Conservation (phyloP, 2,113 vertebrate species). For the Leiothrix lutea region DNA sequence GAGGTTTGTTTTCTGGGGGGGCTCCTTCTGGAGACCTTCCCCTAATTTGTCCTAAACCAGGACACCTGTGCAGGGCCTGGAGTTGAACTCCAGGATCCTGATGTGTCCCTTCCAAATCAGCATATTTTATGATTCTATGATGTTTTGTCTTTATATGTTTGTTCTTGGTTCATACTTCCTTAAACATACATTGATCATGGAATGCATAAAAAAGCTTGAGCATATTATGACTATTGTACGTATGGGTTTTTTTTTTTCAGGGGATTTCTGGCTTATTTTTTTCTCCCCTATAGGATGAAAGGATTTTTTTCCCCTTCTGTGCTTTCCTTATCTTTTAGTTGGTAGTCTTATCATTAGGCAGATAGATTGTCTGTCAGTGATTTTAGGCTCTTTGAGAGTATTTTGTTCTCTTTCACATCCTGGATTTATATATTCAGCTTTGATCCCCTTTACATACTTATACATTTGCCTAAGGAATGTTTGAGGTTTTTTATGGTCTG, state of each 20-base stretch:
- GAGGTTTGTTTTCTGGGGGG: no score
- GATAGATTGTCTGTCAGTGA: not conserved
- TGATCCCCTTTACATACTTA: not conserved
- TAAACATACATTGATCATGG: not conserved
- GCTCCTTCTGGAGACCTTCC: no score
- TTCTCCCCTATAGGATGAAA: not conserved
- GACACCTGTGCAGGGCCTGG: not conserved
- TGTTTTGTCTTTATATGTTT: not conserved
- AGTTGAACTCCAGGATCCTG: not conserved
- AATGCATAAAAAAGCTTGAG: not conserved
- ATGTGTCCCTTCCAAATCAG: not conserved
- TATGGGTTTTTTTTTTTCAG: not conserved
- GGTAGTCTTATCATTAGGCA: not conserved
- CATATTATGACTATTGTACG: not conserved
- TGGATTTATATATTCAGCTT: not conserved
- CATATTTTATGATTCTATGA: accelerated
- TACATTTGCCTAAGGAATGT: not conserved
- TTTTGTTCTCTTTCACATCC: not conserved
- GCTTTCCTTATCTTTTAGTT: not conserved
- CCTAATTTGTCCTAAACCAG: no score
- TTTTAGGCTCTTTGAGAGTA: not conserved
- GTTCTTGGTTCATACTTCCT: not conserved
- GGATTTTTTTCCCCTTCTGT: not conserved
- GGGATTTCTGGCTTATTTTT: not conserved
- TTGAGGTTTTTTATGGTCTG: not conserved